phyloP scores from a whole-genome alignment of 2,797 vertebrate genomes.

The Phaenicophaeus curvirostris region DNA sequence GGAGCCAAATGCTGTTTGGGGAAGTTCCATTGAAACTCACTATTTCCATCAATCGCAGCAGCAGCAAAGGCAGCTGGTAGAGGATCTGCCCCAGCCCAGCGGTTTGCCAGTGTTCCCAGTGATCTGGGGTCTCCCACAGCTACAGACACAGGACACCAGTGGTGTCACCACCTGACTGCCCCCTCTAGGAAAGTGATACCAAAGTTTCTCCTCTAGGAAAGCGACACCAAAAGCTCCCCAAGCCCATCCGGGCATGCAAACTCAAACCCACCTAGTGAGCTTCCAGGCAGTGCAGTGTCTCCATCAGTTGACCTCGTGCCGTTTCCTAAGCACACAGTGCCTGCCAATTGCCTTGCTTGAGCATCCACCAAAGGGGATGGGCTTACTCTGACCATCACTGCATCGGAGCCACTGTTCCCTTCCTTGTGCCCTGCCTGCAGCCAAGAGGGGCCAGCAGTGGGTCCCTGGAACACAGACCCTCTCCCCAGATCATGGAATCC shows the following conservation, averaged over 20 bases:
- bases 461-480: no score
- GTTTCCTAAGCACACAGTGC: background rate
- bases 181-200: background rate
- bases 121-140: background rate
- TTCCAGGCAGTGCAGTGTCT: background rate
- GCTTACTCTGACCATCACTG: no score
- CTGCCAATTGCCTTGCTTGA: background rate
- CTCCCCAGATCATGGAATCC: no score
- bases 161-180: rapidly evolving
- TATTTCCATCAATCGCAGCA: background rate
- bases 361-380: background rate
- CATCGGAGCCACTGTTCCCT: background rate
- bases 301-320: no score
- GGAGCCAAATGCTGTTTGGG: rapidly evolving
- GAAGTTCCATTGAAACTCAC: rapidly evolving
- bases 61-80: background rate
- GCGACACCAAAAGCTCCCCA: rapidly evolving
- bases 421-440: background rate
- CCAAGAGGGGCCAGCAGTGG: background rate
- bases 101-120: background rate
- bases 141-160: rapidly evolving
- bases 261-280: no score
- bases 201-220: background rate
- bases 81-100: background rate
- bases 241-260: background rate